Percentiles rank a stretch among this genome's conserved stretches.
These are phyloP conservation scores for Sparus aurata DNA, from an alignment of 2,797 vertebrate species.

Conservation along the genomic window DNA sequence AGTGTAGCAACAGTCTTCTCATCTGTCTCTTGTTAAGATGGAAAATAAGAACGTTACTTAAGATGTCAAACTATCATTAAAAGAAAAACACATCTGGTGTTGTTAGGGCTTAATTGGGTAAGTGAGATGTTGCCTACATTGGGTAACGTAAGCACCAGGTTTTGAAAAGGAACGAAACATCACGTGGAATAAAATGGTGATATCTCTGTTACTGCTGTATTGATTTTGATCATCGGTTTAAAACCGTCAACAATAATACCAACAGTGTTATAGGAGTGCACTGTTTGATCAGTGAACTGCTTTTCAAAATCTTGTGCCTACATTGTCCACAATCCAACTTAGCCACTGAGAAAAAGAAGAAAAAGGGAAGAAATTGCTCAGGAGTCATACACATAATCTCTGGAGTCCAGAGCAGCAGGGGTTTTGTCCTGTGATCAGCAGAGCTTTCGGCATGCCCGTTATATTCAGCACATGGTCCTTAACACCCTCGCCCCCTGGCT, in stretches of 20 bases:
- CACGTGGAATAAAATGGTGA: too few relatives aligned
- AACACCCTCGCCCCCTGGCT: slow-evolving; percentile 5
- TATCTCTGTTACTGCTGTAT: too few relatives aligned
- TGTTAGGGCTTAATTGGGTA: background rate
- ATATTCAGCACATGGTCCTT: slow-evolving; percentile 48
- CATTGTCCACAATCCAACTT: too few relatives aligned
- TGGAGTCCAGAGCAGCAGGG: background rate
- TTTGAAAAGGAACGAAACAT: too few relatives aligned
- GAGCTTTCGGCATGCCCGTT: slow-evolving; percentile 17
- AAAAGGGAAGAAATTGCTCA: background rate
- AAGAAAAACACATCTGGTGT: background rate
- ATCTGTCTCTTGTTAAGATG: background rate
- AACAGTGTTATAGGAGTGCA: too few relatives aligned
- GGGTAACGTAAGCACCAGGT: too few relatives aligned
- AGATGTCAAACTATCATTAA: background rate
- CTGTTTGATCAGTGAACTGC: too few relatives aligned
- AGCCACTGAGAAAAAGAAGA: background rate
- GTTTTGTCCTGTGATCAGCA: slow-evolving; percentile 52
- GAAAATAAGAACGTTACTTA: too few relatives aligned
- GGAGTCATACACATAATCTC: slow-evolving; percentile 16
- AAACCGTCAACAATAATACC: too few relatives aligned
- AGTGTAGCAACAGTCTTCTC: background rate
- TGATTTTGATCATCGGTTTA: too few relatives aligned
- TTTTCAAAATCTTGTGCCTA: too few relatives aligned
- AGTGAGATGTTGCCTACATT: too few relatives aligned